Base-by-base conservation (phyloP, 1,140 invertebrate genomes). In the Parasteatoda tepidariorum region DNA sequence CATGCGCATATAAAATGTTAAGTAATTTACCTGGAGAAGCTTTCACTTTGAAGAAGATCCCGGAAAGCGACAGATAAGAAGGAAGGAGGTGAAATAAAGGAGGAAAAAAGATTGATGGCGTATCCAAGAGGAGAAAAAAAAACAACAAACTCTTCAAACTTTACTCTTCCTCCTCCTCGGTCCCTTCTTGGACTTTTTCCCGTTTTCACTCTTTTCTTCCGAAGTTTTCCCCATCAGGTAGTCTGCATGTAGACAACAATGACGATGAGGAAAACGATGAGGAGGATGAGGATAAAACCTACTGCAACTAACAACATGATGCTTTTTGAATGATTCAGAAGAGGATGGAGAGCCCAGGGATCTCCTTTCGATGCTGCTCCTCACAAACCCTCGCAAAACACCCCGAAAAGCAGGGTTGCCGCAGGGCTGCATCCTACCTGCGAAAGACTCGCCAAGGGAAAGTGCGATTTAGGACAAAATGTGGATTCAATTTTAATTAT, bases 221-320 rank as follows among this genome's bases (percentile, higher is more conserved):
- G 4, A 4, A 4, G 18, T 18, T 30, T 28, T 3, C 64, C 34
- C 55, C 24, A 24, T 83, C 59, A 83, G 13, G 70, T 55, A 30
- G 61, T 74, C 79, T 83, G 79, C 81, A 83, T 83, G 62, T 83
- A 74, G 26, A 83, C 71, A 30, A 83, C 71, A 7, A 83, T 83
- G 11, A 83, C 81, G 67, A 83, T 75, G 22, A 83, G 70, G 41
- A 83, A 83, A 9, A 83, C 81, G 0, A 83, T 57, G n/a, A 83
- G 41, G 24, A 83, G 71, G 13, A 83, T 83, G 41, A 83, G 71
- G 30, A 83, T 74, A 31, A 83, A 83, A 67, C 70, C 81, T 6
- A 83, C 81, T 11, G 81, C 81, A 11, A 83, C 81, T 34, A 83
- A 18, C 81, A 83, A 83, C 81, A 83, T 83, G 70, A 57, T 83